Evolutionary conservation across 1,140 invertebrate genomes (phyloP).

Genomic region (Lepidurus couesii): DNA sequence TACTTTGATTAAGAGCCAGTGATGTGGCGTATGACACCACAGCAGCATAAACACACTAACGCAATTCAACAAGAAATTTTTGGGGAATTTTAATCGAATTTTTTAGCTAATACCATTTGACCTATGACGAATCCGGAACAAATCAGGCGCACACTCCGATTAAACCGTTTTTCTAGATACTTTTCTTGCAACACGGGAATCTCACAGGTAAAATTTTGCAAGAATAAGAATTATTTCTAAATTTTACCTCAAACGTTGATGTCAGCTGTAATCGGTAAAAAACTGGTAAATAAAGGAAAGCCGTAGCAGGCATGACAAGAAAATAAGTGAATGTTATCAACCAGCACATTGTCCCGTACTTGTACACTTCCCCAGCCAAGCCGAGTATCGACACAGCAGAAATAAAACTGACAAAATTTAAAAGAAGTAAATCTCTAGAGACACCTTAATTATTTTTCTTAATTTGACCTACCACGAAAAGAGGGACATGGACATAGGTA

Average conservation of each 20-base stretch:
- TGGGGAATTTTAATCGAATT: background rate
- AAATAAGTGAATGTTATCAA: background rate
- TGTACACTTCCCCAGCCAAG: background rate
- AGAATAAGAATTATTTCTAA: background rate
- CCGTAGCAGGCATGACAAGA: background rate
- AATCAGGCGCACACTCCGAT: background rate
- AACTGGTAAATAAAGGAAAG: conserved; percentile 15
- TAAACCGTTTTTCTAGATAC: conserved; percentile 24
- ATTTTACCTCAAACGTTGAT: conserved; percentile 25
- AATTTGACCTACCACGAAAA: conserved; percentile 59
- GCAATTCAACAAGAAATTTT: background rate
- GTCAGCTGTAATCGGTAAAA: conserved; percentile 23
- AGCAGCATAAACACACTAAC: background rate
- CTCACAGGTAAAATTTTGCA: background rate
- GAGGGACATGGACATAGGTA: conserved; percentile 73
- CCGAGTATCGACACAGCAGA: conserved; percentile 24
- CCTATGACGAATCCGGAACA: background rate
- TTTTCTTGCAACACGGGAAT: background rate
- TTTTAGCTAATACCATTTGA: background rate
- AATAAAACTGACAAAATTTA: conserved; percentile 12
- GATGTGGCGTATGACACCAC: conserved; percentile 22
- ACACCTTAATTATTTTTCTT: background rate
- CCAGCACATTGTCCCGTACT: conserved; percentile 5
- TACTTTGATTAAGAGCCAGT: background rate
- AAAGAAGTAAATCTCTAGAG: background rate